Conservation (phyloP, 2,888 invertebrate species). For the Phragmatobia fuliginosa region DNA sequence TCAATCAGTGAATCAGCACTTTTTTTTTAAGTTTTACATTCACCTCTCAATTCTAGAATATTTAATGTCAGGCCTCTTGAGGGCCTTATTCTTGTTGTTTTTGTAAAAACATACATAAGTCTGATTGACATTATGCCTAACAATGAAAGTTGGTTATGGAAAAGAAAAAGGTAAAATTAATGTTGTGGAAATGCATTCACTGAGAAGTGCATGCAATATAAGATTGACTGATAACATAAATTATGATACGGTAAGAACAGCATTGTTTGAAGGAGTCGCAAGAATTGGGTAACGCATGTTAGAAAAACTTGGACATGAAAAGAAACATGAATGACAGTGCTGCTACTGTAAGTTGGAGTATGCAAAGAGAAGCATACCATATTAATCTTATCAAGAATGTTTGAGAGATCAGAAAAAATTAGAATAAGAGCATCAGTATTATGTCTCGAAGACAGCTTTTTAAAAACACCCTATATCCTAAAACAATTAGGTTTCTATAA, state of each 20-base stretch:
- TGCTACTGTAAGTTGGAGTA: neutral
- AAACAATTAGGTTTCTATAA: neutral
- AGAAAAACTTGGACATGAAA: neutral
- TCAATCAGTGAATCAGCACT: neutral
- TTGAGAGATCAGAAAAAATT: too few species aligned
- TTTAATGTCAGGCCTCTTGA: neutral
- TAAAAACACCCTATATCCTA: neutral
- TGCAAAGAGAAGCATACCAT: neutral
- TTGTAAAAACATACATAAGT: neutral
- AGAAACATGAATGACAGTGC: neutral
- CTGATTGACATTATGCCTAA: neutral
- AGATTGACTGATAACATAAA: neutral
- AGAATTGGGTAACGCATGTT: neutral
- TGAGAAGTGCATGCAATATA: neutral
- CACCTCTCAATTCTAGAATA: neutral
- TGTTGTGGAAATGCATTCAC: conserved; percentile 1
- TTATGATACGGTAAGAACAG: neutral
- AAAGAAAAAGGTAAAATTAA: neutral
- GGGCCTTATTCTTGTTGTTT: neutral
- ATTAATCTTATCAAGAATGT: too few species aligned
- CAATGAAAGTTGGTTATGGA: neutral
- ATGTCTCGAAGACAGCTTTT: neutral
- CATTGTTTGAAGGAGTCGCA: neutral
- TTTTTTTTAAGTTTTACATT: neutral
- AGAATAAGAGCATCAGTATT: too few species aligned